Base-by-base conservation (phyloP, 2,797 vertebrate genomes). In the Hippoglossus hippoglossus region DNA sequence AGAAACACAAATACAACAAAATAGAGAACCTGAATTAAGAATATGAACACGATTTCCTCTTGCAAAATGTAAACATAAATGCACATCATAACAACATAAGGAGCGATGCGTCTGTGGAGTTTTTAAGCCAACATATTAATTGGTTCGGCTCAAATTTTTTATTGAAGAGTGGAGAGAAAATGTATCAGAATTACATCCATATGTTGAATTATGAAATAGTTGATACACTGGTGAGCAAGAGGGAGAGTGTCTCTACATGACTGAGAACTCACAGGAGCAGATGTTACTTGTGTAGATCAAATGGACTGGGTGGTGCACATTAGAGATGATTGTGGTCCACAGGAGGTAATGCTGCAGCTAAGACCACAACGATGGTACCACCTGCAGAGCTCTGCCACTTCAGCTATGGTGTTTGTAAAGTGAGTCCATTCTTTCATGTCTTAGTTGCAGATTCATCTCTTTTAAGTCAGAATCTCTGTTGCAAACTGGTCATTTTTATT, bases 261-360 rank as follows among this genome's bases (percentile, higher is more conserved):
- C 21, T 52, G 8, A 24, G 18, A 18, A 24, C 31, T 28, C n/a
- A 8, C 22, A 10, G 5, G 52, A 11, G 55, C 47, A 74, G n/a
- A 69, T 77, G 12, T 69, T 70, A 36, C 22, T 39, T 19, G 19
- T 58, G 31, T 39, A 36, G 59, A 41, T 67, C 21, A 77, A 73
- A 72, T 51, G 47, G 22, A 46, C 34, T 26, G 19, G 18, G 25
- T 56, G 53, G 12, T 63, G 31, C 58, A 34, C 62, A 68, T 58
- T 63, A 71, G 34, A 74, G 25, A 52, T 76, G 61, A 72, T 71
- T 67, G 53, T 73, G 80, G 62, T 74, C 69, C 49, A 55, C 22
- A 5, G 59, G 53, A 55, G 57, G 60, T 47, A 63, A 56, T 63
- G 66, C 71, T 59, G 56, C 51, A 73, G 24, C 24, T 24, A 24